Base-by-base conservation (phyloP, 2,888 invertebrate genomes). In the Andrena dorsata region DNA sequence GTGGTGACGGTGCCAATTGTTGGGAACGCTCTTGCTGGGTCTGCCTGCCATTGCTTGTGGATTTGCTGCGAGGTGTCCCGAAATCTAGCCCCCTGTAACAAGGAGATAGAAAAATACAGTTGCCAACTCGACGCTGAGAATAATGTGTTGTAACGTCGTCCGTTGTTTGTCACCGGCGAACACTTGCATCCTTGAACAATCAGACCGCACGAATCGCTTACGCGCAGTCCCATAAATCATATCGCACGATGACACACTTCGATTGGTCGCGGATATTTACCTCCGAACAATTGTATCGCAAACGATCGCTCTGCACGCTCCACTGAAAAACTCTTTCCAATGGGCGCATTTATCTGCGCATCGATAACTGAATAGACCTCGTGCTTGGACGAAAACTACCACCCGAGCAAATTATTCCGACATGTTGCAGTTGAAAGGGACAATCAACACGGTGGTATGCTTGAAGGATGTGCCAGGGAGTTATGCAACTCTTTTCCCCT, bases 51-150 rank as follows among this genome's bases (percentile, higher is more conserved):
- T 91, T 96, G 96, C 83, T 96, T 95, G 92, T 96, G 96, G 83
- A 97, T 96, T 93, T 96, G 96, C 95, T 96, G 96, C 92, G 96
- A 96, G 76, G 97, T 96, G 93, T 97, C 97, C 87, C 96, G 95
- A 93, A 96, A 97, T 90, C 96, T 95, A 88, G 96, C 96, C 91
- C 95, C 95, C 94, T 94, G 84, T 13, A 88, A 88, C 51, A 76
- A 41, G 41, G 35, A 58, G 76, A 58, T 60, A 23, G n/a, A 2
- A 26, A 26, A n/a, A n/a, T 49, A 20, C 1, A 16, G 26, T 6
- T 1, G n/a, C 10, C 23, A 56, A 26, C 23, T 56, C 10, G 7
- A 56, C 10, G 1, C 10, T 23, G 56, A 2, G 4, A 23, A 23
- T 23, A 56, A 26, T 8, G 23, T 56, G 23, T 23, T 23, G 23